Conservation (phyloP, 2,113 vertebrate species). For the Osmerus eperlanus region DNA sequence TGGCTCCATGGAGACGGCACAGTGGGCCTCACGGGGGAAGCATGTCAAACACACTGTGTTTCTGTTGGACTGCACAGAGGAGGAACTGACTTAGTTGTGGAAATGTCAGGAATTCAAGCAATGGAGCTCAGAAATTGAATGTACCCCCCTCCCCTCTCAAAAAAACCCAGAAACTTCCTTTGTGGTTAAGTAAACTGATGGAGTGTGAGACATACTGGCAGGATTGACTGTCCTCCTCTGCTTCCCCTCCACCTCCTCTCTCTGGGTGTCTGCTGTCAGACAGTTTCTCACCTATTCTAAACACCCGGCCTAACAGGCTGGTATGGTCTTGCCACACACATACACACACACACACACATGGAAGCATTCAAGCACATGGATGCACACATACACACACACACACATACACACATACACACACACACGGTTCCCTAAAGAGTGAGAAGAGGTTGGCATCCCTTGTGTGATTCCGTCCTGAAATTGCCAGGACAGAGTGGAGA, state of each 20-base stretch:
- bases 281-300: constrained; percentile 55
- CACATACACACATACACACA: constrained; percentile 20
- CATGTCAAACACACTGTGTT: constrained; percentile 58
- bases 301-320: constrained; percentile 20
- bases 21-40: constrained; percentile 51
- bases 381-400: constrained; percentile 1
- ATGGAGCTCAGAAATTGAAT: constrained; percentile 60
- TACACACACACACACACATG: constrained; percentile 19
- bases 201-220: constrained; percentile 18
- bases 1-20: constrained; percentile 58
- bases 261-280: constrained; percentile 43
- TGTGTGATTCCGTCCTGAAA: constrained; percentile 56
- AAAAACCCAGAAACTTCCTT: constrained; percentile 48
- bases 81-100: constrained; percentile 73
- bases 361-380: neutral
- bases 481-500: constrained; percentile 57
- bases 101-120: constrained; percentile 74
- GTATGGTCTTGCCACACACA: neutral
- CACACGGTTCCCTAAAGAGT: constrained; percentile 6
- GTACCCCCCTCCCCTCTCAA: constrained; percentile 13
- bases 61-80: constrained; percentile 59
- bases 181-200: constrained; percentile 22
- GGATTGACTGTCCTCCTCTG: constrained; percentile 23
- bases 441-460: constrained; percentile 22
- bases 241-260: constrained; percentile 42